These are phyloP conservation scores for Turritopsis rubra DNA, from an alignment of 30 jellyfish, hydroid and myxozoan species.

Conservation along the genomic window DNA sequence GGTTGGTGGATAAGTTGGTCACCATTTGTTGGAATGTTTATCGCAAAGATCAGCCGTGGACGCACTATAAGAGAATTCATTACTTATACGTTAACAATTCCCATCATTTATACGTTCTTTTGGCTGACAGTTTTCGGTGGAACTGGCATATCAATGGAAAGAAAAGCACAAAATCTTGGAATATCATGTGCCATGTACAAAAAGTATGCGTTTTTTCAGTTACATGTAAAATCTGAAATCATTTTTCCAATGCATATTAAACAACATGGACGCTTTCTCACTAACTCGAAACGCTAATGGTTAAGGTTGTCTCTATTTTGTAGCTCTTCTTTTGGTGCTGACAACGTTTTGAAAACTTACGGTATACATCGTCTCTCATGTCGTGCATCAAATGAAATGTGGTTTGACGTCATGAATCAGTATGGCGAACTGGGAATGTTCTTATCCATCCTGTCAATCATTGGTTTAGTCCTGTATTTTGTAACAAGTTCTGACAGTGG, in stretches of 20 bases:
- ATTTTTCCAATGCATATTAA: too few relatives aligned
- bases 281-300: too few relatives aligned
- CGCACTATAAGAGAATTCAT: constrained; percentile 81
- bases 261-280: too few relatives aligned
- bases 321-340: constrained; percentile 8
- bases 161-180: constrained; percentile 61
- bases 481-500: constrained; percentile 96
- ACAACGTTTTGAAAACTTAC: constrained; percentile 5
- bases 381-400: constrained; percentile 64
- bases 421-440: constrained; percentile 70
- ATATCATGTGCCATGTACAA: constrained; percentile 54
- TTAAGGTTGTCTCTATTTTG: too few relatives aligned
- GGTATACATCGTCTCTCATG: constrained; percentile 54
- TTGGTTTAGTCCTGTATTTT: constrained; percentile 69
- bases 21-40: constrained; percentile 93
- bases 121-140: constrained; percentile 94
- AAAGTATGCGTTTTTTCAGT: not conserved
- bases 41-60: constrained; percentile 91
- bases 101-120: constrained; percentile 67
- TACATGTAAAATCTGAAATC: too few relatives aligned
- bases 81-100: constrained; percentile 76
- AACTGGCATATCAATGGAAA: constrained; percentile 76
- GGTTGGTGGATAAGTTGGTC: constrained; percentile 99
- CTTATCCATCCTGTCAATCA: constrained; percentile 54
- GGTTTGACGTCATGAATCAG: constrained; percentile 78